Evolutionary conservation across 2,113 vertebrate species (phyloP).

Genomic region (Lutjanus erythropterus): DNA sequence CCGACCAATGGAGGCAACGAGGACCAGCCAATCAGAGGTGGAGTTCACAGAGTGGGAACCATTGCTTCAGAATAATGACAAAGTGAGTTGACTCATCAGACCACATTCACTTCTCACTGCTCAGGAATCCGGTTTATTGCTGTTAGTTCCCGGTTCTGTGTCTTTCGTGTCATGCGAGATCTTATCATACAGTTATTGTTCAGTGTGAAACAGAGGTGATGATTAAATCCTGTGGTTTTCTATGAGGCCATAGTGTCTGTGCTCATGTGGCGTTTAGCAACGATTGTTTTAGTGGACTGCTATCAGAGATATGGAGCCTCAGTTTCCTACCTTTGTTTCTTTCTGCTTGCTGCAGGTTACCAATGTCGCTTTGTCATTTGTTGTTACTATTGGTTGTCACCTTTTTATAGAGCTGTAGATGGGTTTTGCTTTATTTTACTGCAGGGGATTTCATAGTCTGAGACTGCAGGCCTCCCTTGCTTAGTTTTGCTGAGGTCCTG

Average conservation of each 20-base stretch:
- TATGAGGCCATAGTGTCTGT: neutral
- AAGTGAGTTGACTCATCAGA: neutral
- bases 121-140: neutral
- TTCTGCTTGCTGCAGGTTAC: too few relatives aligned
- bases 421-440: neutral
- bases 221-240: slow-evolving; percentile 18
- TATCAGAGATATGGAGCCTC: neutral
- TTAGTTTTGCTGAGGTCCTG: too few relatives aligned
- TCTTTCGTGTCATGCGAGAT: neutral
- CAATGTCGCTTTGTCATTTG: too few relatives aligned
- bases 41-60: too few relatives aligned
- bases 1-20: too few relatives aligned
- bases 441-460: too few relatives aligned
- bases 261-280: neutral
- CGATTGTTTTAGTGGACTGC: neutral
- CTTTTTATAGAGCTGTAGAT: neutral
- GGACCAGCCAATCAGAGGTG: too few relatives aligned
- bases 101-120: neutral
- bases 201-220: neutral
- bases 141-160: neutral
- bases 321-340: neutral
- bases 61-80: neutral
- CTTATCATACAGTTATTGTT: neutral
- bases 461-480: too few relatives aligned
- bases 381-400: too few relatives aligned